phyloP scores from a whole-genome alignment of 2,113 vertebrate genomes.

The Pardalotus punctatus region DNA sequence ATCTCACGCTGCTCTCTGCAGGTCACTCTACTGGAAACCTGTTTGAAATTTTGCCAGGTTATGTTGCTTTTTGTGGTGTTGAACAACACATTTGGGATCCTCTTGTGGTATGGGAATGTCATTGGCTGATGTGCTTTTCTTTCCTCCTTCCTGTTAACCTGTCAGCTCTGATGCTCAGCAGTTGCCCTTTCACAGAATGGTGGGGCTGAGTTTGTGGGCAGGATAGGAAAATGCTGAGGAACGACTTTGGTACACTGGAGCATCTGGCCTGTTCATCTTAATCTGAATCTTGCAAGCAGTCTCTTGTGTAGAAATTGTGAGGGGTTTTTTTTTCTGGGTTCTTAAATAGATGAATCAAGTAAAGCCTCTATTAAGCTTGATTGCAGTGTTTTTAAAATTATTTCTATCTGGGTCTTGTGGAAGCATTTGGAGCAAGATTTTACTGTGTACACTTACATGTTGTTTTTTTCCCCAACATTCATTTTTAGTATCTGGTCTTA shows the following conservation, averaged over 20 bases:
- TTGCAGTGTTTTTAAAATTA: slow-evolving; percentile 1
- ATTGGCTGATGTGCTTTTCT: background rate
- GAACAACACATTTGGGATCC: background rate
- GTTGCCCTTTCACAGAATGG: background rate
- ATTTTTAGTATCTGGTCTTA: slow-evolving; percentile 6
- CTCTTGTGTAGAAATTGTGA: background rate
- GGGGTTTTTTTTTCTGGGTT: background rate
- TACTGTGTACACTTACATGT: background rate
- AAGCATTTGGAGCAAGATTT: background rate
- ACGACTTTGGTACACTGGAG: background rate
- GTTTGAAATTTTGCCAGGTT: background rate
- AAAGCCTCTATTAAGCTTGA: background rate
- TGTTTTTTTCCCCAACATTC: background rate
- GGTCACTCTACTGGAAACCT: background rate
- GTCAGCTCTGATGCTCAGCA: background rate
- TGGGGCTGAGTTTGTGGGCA: background rate
- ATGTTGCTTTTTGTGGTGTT: background rate
- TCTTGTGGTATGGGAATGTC: background rate
- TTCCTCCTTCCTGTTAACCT: background rate
- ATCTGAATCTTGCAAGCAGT: background rate
- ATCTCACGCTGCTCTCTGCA: background rate
- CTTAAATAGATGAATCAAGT: background rate
- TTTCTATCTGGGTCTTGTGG: background rate
- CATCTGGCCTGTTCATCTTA: slow-evolving; percentile 25
- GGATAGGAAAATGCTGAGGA: background rate